phyloP scores from a whole-genome alignment of 2,888 invertebrate species.

The Caenorhabditis japonica region DNA sequence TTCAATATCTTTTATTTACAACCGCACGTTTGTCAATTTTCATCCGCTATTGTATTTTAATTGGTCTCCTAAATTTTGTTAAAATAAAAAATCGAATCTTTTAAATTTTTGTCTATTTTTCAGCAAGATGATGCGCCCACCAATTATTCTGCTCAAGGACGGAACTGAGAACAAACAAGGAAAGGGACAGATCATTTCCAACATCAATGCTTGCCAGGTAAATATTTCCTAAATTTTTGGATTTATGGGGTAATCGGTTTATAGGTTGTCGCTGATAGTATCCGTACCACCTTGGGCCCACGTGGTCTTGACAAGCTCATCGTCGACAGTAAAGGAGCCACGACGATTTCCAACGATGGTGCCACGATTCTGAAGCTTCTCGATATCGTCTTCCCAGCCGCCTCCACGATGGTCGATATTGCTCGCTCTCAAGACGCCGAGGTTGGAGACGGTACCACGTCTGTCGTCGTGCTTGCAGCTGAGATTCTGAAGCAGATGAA shows the following conservation, averaged over 20 bases:
- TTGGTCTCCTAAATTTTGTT: background rate
- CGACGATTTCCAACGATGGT: constrained; percentile 98
- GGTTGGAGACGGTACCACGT: constrained; percentile 95
- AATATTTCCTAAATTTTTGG: background rate
- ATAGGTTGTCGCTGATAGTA: constrained; percentile 88
- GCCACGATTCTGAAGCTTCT: constrained; percentile 98
- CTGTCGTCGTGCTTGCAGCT: constrained; percentile 92
- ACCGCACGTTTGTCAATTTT: background rate
- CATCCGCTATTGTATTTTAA: background rate
- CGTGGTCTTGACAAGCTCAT: constrained; percentile 99
- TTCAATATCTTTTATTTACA: background rate
- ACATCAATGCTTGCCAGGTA: constrained; percentile 77
- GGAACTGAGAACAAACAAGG: constrained; percentile 93
- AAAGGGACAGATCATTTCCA: constrained; percentile 80
- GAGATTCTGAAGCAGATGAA: constrained; percentile 95
- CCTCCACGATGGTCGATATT: constrained; percentile 96
- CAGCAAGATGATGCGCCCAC: constrained; percentile 81
- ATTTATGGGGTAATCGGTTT: background rate
- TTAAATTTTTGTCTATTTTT: constrained; percentile 1
- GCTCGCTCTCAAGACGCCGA: constrained; percentile 88
- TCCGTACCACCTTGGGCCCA: constrained; percentile 96
- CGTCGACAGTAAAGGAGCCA: constrained; percentile 86
- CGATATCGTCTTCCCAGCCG: constrained; percentile 97
- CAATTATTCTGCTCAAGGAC: constrained; percentile 95
- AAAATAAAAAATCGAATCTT: no score